Evolutionary conservation across 92 coral and sea anemone genomes (phyloP).

Genomic region (Heteractis magnifica): DNA sequence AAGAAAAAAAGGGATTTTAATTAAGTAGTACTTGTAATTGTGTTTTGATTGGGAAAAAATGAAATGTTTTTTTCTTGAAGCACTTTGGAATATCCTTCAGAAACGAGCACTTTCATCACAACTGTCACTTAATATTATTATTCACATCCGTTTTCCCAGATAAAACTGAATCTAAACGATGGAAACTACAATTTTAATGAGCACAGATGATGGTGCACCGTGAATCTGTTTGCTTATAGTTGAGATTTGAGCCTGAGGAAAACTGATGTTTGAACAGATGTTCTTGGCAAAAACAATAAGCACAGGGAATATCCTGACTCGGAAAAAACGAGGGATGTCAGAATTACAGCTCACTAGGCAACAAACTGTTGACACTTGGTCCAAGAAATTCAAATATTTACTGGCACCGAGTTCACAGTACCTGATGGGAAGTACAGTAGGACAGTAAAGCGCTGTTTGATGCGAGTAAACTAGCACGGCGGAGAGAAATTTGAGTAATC

Average conservation of each 20-base stretch:
- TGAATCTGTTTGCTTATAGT: neutral
- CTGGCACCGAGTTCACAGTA: neutral
- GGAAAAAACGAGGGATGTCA: neutral
- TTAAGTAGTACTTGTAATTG: neutral
- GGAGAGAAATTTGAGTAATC: no score
- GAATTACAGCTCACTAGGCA: neutral
- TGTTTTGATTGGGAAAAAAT: neutral
- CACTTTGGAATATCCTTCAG: neutral
- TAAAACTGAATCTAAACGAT: neutral
- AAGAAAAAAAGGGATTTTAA: neutral
- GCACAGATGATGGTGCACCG: neutral
- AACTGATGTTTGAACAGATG: neutral
- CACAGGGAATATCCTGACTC: neutral
- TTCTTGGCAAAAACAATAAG: constrained; percentile 4
- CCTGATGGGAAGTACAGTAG: neutral
- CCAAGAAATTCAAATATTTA: no score
- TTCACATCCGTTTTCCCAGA: constrained; percentile 6
- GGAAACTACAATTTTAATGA: neutral
- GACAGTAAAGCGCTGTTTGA: neutral
- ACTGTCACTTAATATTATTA: neutral
- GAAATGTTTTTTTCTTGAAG: neutral
- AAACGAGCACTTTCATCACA: neutral
- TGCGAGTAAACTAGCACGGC: neutral
- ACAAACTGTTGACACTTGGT: neutral
- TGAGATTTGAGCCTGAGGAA: neutral